phyloP scores from a whole-genome alignment of 1,140 invertebrate species.

The Colletes gigas region DNA sequence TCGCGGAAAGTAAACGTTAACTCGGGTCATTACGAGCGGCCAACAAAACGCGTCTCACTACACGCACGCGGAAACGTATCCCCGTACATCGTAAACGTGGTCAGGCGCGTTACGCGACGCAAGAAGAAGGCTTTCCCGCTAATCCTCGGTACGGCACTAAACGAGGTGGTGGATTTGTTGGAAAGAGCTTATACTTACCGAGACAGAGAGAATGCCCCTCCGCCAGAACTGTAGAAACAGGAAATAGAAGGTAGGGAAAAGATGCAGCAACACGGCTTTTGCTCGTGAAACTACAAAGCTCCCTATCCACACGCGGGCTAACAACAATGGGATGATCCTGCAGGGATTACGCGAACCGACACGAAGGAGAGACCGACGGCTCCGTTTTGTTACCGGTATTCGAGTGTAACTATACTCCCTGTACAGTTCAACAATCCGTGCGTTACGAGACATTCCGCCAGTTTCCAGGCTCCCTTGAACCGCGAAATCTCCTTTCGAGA shows the following conservation, averaged over 20 bases:
- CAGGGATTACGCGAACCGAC: conserved; percentile 72
- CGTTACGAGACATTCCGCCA: neutral
- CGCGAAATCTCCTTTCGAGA: conserved; percentile 1
- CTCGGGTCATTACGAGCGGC: conserved; percentile 64
- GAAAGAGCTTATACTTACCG: conserved; percentile 78
- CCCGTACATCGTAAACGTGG: conserved; percentile 69
- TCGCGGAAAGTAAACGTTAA: neutral
- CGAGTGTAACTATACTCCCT: conserved; percentile 43
- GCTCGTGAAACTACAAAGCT: conserved; percentile 76
- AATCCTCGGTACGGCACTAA: conserved; percentile 77
- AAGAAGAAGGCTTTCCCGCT: conserved; percentile 77
- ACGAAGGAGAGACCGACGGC: conserved; percentile 52
- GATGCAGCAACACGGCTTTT: conserved; percentile 57
- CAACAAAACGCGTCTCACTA: conserved; percentile 46
- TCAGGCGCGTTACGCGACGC: conserved; percentile 75
- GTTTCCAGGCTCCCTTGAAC: neutral
- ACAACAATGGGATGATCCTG: conserved; percentile 78
- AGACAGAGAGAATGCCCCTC: conserved; percentile 47
- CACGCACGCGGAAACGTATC: neutral
- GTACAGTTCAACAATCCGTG: conserved; percentile 56
- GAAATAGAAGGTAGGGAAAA: conserved; percentile 42
- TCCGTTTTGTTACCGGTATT: conserved; percentile 61
- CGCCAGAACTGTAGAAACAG: conserved; percentile 39
- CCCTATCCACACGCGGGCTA: conserved; percentile 75
- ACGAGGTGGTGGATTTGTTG: conserved; percentile 81